These are phyloP conservation scores for Scotopteryx bipunctaria DNA, from an alignment of 2,888 invertebrate genomes.

Conservation along the genomic window DNA sequence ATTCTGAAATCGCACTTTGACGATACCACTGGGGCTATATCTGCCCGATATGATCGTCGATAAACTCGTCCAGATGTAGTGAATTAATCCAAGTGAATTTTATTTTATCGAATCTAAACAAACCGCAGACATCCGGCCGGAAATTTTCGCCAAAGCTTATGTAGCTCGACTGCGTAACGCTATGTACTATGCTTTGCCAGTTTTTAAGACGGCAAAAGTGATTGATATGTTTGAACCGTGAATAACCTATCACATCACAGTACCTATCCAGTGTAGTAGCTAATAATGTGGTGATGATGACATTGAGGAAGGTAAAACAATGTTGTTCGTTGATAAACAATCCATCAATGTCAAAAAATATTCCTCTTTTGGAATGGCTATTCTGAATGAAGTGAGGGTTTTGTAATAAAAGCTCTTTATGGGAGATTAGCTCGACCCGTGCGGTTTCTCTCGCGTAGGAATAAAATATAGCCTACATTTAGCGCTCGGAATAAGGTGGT, in stretches of 20 bases:
- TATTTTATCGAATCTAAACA: slow-evolving; percentile 32
- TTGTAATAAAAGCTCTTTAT: slow-evolving; percentile 37
- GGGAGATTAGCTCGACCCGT: too few relatives aligned
- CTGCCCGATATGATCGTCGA: slow-evolving; percentile 17
- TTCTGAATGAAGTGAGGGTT: slow-evolving; percentile 26
- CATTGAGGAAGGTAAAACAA: slow-evolving; percentile 24
- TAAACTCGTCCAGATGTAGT: slow-evolving; percentile 26
- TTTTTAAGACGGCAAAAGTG: slow-evolving; percentile 30
- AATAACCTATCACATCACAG: slow-evolving; percentile 9
- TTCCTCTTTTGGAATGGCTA: slow-evolving; percentile 20
- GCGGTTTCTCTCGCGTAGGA: too few relatives aligned
- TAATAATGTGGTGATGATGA: slow-evolving; percentile 3
- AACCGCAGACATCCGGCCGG: slow-evolving; percentile 38
- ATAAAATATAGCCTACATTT: too few relatives aligned
- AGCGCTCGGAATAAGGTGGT: too few relatives aligned
- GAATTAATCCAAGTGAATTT: slow-evolving; percentile 32
- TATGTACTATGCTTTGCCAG: slow-evolving; percentile 31
- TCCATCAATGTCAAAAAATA: slow-evolving; percentile 21
- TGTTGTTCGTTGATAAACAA: slow-evolving; percentile 13
- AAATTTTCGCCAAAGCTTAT: slow-evolving; percentile 33
- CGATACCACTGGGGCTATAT: neutral
- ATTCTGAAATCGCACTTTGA: neutral
- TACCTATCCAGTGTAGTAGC: too few relatives aligned
- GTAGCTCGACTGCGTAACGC: slow-evolving; percentile 20
- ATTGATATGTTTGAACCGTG: slow-evolving; percentile 28